Percentiles rank a stretch among this genome's conserved stretches.
These are phyloP conservation scores for Iguana delicatissima DNA, from an alignment of 2,797 vertebrate genomes.

Conservation along the genomic window DNA sequence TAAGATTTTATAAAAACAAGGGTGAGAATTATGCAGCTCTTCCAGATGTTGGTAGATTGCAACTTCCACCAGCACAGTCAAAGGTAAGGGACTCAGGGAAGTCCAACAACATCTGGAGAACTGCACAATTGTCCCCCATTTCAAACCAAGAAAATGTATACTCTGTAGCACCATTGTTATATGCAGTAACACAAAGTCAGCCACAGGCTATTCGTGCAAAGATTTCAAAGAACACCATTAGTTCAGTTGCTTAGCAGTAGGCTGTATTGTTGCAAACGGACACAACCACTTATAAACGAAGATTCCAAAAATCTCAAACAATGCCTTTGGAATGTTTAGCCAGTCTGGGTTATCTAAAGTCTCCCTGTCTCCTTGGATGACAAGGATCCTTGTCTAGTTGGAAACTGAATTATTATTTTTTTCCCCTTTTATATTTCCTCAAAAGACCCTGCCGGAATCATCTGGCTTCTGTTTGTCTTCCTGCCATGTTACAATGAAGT, in stretches of 20 bases:
- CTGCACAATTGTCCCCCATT: too few species aligned
- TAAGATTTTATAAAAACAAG: too few species aligned
- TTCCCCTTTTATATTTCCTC: neutral
- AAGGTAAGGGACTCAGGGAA: too few species aligned
- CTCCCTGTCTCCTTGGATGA: neutral
- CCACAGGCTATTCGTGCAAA: neutral
- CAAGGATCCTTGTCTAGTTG: neutral
- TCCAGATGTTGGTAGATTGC: too few species aligned
- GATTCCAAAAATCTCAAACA: neutral
- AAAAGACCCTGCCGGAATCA: neutral
- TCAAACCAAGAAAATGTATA: neutral
- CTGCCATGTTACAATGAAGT: neutral
- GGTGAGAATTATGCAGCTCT: too few species aligned
- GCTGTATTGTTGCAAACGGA: neutral
- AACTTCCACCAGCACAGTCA: too few species aligned
- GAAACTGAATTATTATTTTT: neutral
- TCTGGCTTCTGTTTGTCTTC: constrained; percentile 1
- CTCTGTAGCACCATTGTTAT: neutral
- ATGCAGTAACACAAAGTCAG: neutral
- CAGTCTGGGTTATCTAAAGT: neutral
- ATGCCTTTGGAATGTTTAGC: neutral
- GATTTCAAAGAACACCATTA: neutral
- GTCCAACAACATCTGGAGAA: neutral
- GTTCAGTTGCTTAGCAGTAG: neutral
- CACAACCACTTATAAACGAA: neutral